Base-by-base conservation (phyloP, 2,888 invertebrate genomes). In the Dolichomitus sp. region DNA sequence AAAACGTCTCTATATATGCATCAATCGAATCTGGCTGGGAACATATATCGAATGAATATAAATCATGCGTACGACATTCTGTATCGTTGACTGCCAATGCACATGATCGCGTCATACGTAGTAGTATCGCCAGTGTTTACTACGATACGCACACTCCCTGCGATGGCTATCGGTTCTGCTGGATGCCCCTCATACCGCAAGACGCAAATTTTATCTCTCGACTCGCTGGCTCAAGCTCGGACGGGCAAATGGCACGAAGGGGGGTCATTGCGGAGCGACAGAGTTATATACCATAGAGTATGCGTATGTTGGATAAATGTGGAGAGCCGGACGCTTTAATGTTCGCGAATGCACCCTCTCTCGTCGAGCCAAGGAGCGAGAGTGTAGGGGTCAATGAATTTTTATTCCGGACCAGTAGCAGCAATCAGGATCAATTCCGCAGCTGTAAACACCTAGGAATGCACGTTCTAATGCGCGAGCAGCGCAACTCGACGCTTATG, bases 401-500 rank as follows among this genome's bases (percentile, higher is more conserved):
- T 83, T 83, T 83, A 84, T 83, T 83, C 80, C 75, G 73, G 45
- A 76, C 69, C 76, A 77, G 68, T 75, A 70, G 78, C 72, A 69
- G 78, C 78, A 83, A 85, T 85, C 81, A 78, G 83, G 68, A 79
- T 81, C 78, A 83, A 81, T 83, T 69, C 75, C 17, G 50, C 66
- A 72, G 70, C 65, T 79, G 83, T 85, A 85, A 85, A 85, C 83
- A 85, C 83, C 68, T 37, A 83, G 83, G 85, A 85, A 85, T 85
- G 83, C 79, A 78, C 83, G 81, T 85, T 85, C 83, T 83, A 85
- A 85, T 75, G 80, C 70, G 70, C 72, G 61, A 74, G 79, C 57
- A 50, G 33, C 19, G 23, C 59, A 54, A 30, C 12, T n/a, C 54
- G 69, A 14, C 14, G 37, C 37, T 37, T 9, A 23, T 54, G 61